phyloP scores from a whole-genome alignment of 2,888 invertebrate species.

The Thereva nobilitata region DNA sequence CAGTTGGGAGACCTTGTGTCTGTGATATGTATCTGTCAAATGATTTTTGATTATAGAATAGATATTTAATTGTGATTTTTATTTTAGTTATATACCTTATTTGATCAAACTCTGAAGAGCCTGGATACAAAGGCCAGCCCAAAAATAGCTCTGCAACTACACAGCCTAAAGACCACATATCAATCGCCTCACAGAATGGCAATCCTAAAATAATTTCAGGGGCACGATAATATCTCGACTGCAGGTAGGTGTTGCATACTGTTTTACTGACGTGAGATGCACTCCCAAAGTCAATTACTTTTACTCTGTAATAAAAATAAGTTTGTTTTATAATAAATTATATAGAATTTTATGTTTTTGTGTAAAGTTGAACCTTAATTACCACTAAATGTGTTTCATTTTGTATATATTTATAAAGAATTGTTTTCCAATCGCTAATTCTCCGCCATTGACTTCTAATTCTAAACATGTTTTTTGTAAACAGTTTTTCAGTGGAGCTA shows the following conservation, averaged over 20 bases:
- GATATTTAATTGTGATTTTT: not conserved
- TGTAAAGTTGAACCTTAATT: too few species aligned
- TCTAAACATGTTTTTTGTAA: too few species aligned
- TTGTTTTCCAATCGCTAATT: too few species aligned
- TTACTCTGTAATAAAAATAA: slow-evolving; percentile 68
- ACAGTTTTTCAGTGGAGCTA: too few species aligned
- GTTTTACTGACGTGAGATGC: slow-evolving; percentile 99
- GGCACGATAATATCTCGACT: slow-evolving; percentile 97
- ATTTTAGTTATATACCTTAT: slow-evolving; percentile 65
- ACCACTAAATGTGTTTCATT: too few species aligned
- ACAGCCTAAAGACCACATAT: slow-evolving; percentile 99
- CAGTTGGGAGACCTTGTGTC: slow-evolving; percentile 96
- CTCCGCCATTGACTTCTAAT: too few species aligned
- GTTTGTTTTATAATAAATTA: slow-evolving; percentile 9
- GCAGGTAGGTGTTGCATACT: slow-evolving; percentile 98
- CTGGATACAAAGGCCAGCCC: slow-evolving; percentile 99
- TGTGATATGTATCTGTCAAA: slow-evolving; percentile 79
- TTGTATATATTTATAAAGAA: too few species aligned
- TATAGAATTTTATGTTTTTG: not conserved
- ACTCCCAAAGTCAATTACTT: slow-evolving; percentile 99
- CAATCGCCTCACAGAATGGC: slow-evolving; percentile 99
- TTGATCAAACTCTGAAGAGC: slow-evolving; percentile 98
- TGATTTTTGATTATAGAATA: not conserved
- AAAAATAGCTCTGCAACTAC: slow-evolving; percentile 98
- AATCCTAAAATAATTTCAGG: slow-evolving; percentile 96